Evolutionary conservation across 35 echinoderm and acorn worm species (phyloP), one percentile per base, ranked within the genome.

Genomic region (Ptychodera flava): DNA sequence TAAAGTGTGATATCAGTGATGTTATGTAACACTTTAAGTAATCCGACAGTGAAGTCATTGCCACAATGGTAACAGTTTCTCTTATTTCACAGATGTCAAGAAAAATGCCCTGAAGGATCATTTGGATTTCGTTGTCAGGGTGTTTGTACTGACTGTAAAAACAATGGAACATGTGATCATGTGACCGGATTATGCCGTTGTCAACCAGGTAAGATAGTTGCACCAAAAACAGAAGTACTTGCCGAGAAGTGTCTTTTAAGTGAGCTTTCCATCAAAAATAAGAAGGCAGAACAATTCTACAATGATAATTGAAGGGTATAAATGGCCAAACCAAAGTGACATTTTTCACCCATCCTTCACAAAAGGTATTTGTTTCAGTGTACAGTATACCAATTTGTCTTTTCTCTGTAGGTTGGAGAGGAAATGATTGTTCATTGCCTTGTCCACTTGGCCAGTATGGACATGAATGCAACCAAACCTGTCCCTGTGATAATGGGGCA

Each of bases 91-190:
- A 82, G 36, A 31, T 88, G 87, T 34, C 27, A 81, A 1, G 79
- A 37, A 81, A 31, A 81, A 29, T 88, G 87, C 82, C 87, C 87
- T 14, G 28, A 81, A 30, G 80, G 87, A 27, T 81, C 87, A 0
- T 88, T 82, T 77, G 87, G 87, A 88, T 82, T 31, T 1, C 33
- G 82, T 38, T 88, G 87, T 76, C 75, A 78, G 12, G 79, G 36
- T 31, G n/a, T 33, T 33, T 81, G 79, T 64, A 12, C 45, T 12
- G 35, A 78, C n/a, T 99, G 96, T 81, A 86, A 94, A 81, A 99
- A 99, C 32, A 90, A 90, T 0, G 96, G 92, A 38, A 32, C 36
- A 38, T 99, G 96, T 91, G 87, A 99, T 76, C 91, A 92, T 64
- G 81, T 92, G 0, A 90, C 96, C 45, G 96, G 96, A 38, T 52